Evolutionary conservation across 2,113 vertebrate species (phyloP).

Genomic region (cattle (Bos taurus)): DNA sequence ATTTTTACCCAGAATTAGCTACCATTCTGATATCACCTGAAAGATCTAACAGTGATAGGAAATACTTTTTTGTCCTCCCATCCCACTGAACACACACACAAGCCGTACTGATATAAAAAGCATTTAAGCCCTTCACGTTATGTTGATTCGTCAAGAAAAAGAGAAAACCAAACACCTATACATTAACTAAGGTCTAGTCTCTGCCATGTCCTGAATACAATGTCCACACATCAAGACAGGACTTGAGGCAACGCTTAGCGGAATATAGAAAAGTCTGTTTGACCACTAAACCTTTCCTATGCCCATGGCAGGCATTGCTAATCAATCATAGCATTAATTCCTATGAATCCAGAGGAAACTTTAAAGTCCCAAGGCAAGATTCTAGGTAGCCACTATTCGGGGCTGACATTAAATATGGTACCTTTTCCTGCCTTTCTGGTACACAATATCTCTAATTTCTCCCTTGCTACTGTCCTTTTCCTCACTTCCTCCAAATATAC

Average conservation of each 20-base stretch:
- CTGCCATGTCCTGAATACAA: neutral
- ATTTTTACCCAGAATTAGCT: neutral
- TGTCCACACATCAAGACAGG: neutral
- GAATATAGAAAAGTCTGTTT: neutral
- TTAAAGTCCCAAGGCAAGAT: neutral
- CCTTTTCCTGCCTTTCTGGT: neutral
- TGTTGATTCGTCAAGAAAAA: neutral
- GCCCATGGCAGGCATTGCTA: neutral
- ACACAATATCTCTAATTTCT: neutral
- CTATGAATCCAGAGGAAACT: neutral
- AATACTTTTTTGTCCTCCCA: neutral
- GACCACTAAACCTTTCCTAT: neutral
- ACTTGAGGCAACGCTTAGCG: neutral
- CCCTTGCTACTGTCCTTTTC: neutral
- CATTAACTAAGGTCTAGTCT: neutral
- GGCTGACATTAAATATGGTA: neutral
- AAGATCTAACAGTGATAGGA: neutral
- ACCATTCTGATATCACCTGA: neutral
- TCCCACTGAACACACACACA: neutral
- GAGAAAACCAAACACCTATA: neutral
- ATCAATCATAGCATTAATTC: neutral
- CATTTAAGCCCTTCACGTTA: neutral
- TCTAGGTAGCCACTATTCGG: neutral
- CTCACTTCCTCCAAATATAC: neutral
- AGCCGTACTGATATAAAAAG: neutral